phyloP scores from a whole-genome alignment of 2,113 vertebrate species.

The Pelecanus crispus region DNA sequence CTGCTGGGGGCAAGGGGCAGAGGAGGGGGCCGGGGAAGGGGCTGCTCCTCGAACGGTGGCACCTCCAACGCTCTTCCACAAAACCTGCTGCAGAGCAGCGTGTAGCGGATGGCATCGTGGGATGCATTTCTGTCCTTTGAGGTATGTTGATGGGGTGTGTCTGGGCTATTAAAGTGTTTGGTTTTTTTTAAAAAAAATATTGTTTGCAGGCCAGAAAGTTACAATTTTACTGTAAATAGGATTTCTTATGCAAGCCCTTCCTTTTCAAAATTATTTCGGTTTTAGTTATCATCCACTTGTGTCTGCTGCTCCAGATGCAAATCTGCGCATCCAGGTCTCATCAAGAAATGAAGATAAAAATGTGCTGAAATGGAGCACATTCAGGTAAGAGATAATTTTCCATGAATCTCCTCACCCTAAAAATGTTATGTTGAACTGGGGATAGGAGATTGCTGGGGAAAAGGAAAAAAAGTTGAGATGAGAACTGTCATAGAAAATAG shows the following conservation, averaged over 20 bases:
- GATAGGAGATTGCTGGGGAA: background rate
- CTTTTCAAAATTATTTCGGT: background rate
- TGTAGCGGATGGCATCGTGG: rapidly evolving
- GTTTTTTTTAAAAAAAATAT: background rate
- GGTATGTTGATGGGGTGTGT: too few relatives aligned
- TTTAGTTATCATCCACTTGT: background rate
- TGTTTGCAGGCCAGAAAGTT: background rate
- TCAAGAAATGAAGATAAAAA: background rate
- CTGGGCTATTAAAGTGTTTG: background rate
- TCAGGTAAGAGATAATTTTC: background rate
- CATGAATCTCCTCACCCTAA: background rate
- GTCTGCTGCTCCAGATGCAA: background rate
- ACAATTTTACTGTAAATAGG: background rate
- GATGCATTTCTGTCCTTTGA: background rate
- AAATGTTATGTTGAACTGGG: background rate
- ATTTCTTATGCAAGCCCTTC: background rate
- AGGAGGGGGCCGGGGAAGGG: background rate
- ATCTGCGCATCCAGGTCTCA: background rate
- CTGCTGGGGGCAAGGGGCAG: background rate
- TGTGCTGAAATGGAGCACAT: background rate
- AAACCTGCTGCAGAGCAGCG: background rate
- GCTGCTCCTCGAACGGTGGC: background rate
- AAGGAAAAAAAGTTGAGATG: background rate
- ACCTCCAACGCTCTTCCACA: background rate
- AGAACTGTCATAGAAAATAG: background rate